These are phyloP conservation scores for Gopherus flavomarginatus DNA, from an alignment of 2,113 vertebrate species.

Conservation along the genomic window DNA sequence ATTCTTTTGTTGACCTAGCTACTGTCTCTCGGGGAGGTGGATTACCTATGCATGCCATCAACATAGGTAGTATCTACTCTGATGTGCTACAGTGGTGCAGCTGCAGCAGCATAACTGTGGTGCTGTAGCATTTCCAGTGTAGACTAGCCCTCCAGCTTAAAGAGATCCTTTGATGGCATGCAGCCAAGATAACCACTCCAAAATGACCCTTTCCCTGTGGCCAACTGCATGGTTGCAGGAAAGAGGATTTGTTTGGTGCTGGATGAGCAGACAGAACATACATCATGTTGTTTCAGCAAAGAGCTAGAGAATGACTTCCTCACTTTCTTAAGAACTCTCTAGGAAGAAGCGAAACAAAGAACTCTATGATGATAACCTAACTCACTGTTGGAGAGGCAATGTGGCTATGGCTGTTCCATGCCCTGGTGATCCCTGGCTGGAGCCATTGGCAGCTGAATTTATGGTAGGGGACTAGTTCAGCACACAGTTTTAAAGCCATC, in stretches of 20 bases:
- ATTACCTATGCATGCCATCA: neutral
- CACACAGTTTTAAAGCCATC: neutral
- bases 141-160: neutral
- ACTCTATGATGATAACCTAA: neutral
- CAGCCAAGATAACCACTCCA: neutral
- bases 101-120: neutral
- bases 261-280: neutral
- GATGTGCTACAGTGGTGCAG: neutral
- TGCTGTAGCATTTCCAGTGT: neutral
- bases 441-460: neutral
- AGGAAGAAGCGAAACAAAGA: constrained; percentile 8
- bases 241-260: neutral
- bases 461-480: neutral
- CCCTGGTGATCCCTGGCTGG: neutral
- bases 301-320: constrained; percentile 8
- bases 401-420: neutral
- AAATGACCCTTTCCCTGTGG: neutral
- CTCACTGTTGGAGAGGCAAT: neutral
- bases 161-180: neutral
- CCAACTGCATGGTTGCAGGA: neutral
- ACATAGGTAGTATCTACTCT: neutral
- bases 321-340: neutral
- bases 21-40: neutral
- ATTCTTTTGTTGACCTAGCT: neutral
- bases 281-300: neutral